These are phyloP conservation scores for Stramonita haemastoma DNA, from an alignment of 2,888 invertebrate genomes.

Conservation along the genomic window DNA sequence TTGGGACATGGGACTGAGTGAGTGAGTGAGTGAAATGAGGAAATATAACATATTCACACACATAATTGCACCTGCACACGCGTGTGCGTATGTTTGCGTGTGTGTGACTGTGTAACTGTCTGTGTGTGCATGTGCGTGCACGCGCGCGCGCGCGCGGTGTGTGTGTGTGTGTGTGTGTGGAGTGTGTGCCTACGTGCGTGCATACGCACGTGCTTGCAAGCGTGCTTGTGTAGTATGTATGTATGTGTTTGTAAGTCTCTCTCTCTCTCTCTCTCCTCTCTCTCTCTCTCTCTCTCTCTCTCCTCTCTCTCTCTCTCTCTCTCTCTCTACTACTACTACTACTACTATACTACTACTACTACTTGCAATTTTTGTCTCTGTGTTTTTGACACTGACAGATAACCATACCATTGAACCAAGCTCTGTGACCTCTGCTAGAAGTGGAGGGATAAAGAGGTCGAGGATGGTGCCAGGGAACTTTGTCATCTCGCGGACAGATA, in stretches of 20 bases:
- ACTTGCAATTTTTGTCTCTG: neutral
- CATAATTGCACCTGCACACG: neutral
- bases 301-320: neutral
- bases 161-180: too few relatives aligned
- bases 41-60: too few relatives aligned
- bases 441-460: neutral
- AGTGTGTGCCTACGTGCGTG: too few relatives aligned
- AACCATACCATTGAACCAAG: neutral
- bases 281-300: neutral
- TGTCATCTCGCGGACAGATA: conserved; percentile 9
- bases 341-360: too few relatives aligned
- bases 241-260: too few relatives aligned
- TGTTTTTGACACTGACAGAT: neutral
- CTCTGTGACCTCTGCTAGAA: neutral
- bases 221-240: too few relatives aligned
- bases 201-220: too few relatives aligned
- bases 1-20: too few relatives aligned
- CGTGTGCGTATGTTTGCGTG: neutral
- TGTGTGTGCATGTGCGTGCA: neutral
- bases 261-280: too few relatives aligned
- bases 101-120: neutral
- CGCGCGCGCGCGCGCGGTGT: too few relatives aligned
- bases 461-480: neutral
- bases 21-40: too few relatives aligned
- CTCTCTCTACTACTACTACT: too few relatives aligned